Evolutionary conservation across 2,888 invertebrate genomes (phyloP), one percentile per base, ranked within the genome.

Genomic region (Pollenia angustigena): DNA sequence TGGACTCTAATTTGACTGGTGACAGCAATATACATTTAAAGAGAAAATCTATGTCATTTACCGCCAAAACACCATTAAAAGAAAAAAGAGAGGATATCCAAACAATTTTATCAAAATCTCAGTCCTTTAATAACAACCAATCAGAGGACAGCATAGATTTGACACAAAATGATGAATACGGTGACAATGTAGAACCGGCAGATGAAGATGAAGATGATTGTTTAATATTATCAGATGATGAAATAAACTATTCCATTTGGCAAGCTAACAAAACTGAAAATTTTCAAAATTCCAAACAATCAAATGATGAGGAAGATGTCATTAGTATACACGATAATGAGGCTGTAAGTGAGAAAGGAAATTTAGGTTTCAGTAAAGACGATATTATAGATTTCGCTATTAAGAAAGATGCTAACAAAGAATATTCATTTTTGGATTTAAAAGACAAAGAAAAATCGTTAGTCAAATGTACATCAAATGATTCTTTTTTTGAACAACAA

Each of bases 211-310:
- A 88, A 11, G 94, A 94, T 71, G 90, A 90, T n/a, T 94, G 94
- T 60, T 88, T 90, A 10, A 58, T 92, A 10, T 88, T 93, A 32
- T 93, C 93, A 2, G 95, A 96, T 90, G 95, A 95, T 88, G 96
- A 96, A 93, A 92, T 96, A 32, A 95, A 96, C 90, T 95, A 96
- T 92, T 96, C 96, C 0, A 91, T 95, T 68, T 93, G 94, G 90
- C 91, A 90, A 71, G 90, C 92, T 9, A 88, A 91, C 74, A 91
- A 90, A 74, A 69, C 79, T 10, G 56, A 32, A 40, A 9, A 80
- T 10, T 56, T 46, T n/a, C 10, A 79, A 50, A 66, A 60, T n/a
- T 58, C 66, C 0, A 2, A 68, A 58, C 42, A 75, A 69, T 71
- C 76, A 9, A 68, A 69, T 1, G 14, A 48, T 10, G 42, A 85